Evolutionary conservation across 2,113 vertebrate species (phyloP), one percentile per base, ranked within the genome.

Genomic region (Antigone vipio): DNA sequence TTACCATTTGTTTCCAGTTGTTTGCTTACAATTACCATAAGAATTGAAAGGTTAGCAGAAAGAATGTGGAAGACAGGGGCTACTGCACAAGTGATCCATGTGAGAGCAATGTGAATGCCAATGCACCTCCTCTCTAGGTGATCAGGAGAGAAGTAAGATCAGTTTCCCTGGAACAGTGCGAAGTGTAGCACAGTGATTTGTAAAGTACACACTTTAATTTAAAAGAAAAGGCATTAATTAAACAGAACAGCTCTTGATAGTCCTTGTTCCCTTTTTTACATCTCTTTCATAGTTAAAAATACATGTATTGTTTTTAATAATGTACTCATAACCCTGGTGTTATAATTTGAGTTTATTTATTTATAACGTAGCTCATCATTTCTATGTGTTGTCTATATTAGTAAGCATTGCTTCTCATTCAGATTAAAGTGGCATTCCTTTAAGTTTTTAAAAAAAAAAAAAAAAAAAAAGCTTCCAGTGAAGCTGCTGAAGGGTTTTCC

Each of bases 261-360:
- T 69, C 63, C 47, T 89, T 81, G 69, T 81, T 88, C 24, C 34
- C 27, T 42, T 64, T 68, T 55, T 15, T 30, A n/a, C 16, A 23
- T 9, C 23, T 76, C 23, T 69, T 87, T 85, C 53, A 29, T 74
- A 71, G 58, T 35, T 71, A 73, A 92, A 93, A 94, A 77, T 40
- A 55, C 34, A 50, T 42, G 9, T 88, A 60, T 92, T 93, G 63
- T 77, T 95, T 96, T 96, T 96, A 97, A 96, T 97, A 95, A 92
- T 83, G 55, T 97, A 95, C 90, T 26, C 44, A 89, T 87, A 95
- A 88, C 12, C 3, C 34, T 89, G 78, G 59, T 96, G 85, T 95
- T 97, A 95, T 71, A 91, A 97, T 97, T 92, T 93, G 85, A 93
- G 81, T 89, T 95, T 96, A 75, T 95, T 97, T 96, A 91, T 95